Conservation (phyloP, 2,888 invertebrate genomes). For the Seira musarum region DNA sequence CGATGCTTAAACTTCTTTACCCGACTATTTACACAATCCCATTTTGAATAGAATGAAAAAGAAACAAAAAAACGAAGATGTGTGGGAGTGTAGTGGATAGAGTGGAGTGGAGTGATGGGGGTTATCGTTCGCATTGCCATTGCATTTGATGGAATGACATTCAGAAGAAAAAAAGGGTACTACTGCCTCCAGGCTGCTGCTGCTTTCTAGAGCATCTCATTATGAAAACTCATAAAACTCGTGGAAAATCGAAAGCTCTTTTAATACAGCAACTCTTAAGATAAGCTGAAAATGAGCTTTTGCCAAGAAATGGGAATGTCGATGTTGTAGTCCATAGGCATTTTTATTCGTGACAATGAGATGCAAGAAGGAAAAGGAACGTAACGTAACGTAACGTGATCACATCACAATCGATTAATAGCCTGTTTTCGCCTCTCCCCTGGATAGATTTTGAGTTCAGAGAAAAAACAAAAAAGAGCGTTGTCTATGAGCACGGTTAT, state of each 20-base stretch:
- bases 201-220: not conserved
- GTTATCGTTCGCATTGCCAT: not conserved
- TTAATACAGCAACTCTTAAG: slow-evolving; percentile 17
- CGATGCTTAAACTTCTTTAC: too few relatives aligned
- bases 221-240: slow-evolving; percentile 23
- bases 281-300: slow-evolving; percentile 28
- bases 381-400: not conserved
- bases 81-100: too few relatives aligned
- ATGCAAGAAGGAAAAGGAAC: too few relatives aligned
- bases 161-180: not conserved
- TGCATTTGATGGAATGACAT: not conserved
- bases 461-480: too few relatives aligned
- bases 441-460: not conserved
- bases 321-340: too few relatives aligned
- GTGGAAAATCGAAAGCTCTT: slow-evolving; percentile 11
- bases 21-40: too few relatives aligned
- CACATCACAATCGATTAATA: not conserved
- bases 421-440: not conserved
- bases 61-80: not conserved
- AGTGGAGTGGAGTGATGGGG: too few relatives aligned
- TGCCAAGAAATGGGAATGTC: slow-evolving; percentile 31
- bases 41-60: too few relatives aligned
- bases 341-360: not conserved
- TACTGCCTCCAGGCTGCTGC: too few relatives aligned
- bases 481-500: too few relatives aligned